A percentile compares a stretch with the other conserved stretches of the same genome.
These are phyloP conservation scores for Alectura lathami DNA, from an alignment of 2,113 vertebrate genomes.

Conservation along the genomic window DNA sequence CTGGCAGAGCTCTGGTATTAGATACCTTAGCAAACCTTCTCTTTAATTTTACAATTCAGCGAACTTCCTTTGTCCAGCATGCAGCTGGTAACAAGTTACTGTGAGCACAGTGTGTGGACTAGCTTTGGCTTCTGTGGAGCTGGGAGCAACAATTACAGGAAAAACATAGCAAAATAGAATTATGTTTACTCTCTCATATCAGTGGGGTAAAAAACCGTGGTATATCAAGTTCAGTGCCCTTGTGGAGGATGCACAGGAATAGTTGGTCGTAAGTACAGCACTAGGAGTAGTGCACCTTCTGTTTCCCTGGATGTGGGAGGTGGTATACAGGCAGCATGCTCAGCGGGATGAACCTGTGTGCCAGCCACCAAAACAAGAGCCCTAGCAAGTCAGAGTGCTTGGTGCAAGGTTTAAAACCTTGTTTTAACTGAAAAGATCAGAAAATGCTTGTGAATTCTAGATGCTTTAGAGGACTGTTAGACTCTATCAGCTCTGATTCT, in stretches of 20 bases:
- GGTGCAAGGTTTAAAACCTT: no score
- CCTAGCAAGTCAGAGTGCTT: background rate
- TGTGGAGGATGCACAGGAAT: background rate
- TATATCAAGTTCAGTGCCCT: background rate
- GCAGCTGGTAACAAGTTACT: background rate
- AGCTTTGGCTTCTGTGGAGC: background rate
- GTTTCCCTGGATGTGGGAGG: background rate
- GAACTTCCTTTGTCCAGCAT: background rate
- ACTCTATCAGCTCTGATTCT: background rate
- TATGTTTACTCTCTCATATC: background rate
- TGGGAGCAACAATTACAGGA: background rate
- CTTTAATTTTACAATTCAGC: background rate
- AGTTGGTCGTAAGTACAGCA: background rate
- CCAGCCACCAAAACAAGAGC: background rate
- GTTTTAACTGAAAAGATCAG: background rate
- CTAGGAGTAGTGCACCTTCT: rapidly evolving
- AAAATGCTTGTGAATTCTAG: background rate
- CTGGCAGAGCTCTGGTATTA: background rate
- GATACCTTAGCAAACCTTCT: background rate
- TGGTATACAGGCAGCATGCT: background rate
- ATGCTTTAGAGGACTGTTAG: background rate
- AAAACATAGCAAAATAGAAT: background rate
- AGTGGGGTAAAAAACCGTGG: background rate
- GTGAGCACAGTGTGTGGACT: background rate
- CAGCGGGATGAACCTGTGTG: background rate